Percentiles rank a stretch among this genome's conserved stretches.
phyloP scores from a whole-genome alignment of 2,113 vertebrate genomes.

The Empidonax alnorum region DNA sequence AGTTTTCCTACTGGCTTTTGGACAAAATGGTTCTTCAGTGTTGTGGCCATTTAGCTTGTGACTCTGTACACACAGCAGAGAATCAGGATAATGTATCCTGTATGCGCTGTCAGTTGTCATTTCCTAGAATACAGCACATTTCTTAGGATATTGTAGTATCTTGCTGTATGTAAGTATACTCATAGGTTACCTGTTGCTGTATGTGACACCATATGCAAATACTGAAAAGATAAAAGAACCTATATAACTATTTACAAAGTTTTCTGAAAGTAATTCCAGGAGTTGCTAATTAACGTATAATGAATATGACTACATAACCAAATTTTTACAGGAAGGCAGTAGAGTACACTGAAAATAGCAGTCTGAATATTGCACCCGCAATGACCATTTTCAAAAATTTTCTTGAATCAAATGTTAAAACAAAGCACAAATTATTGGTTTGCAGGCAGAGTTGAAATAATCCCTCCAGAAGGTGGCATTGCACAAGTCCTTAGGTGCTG shows the following conservation, averaged over 20 bases:
- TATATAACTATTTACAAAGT: not conserved
- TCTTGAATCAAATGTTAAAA: slow-evolving; percentile 59
- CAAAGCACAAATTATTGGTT: slow-evolving; percentile 25
- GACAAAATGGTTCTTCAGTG: not conserved
- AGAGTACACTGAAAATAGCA: not conserved
- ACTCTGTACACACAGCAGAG: not conserved
- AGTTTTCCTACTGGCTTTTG: not conserved
- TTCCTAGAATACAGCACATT: not conserved
- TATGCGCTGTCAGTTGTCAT: not conserved
- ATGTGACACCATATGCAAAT: not conserved
- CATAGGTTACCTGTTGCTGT: not conserved
- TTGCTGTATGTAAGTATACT: not conserved
- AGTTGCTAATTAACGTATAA: not conserved
- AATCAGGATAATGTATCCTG: not conserved
- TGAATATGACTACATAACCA: not conserved
- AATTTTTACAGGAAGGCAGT: not conserved
- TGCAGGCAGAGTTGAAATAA: slow-evolving; percentile 59
- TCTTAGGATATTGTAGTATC: not conserved
- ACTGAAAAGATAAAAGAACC: not conserved
- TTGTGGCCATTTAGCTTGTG: not conserved
- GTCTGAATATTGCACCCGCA: slow-evolving; percentile 18
- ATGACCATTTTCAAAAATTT: not conserved
- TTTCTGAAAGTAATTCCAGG: not conserved
- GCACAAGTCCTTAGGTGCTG: slow-evolving; percentile 1
- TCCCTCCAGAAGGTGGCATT: slow-evolving; percentile 40